Evolutionary conservation across 2,797 vertebrate species (phyloP).

Genomic region (Spheniscus humboldti): DNA sequence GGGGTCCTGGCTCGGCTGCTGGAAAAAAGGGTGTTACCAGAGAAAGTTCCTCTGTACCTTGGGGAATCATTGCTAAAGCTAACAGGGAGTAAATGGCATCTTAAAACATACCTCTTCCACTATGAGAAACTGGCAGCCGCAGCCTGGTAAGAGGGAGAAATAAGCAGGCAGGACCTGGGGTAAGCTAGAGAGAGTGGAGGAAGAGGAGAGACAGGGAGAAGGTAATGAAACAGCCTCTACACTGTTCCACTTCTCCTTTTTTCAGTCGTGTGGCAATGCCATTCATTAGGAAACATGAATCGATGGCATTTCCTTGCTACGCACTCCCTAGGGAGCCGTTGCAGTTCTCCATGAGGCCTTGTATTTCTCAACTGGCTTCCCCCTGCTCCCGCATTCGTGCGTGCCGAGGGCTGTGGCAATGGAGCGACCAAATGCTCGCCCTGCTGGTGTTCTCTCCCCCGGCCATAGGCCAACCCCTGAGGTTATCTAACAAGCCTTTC

Average conservation of each 20-base stretch:
- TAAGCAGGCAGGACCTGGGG: background rate
- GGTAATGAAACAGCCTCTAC: background rate
- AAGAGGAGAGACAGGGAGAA: background rate
- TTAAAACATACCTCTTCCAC: background rate
- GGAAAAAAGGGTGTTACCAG: background rate
- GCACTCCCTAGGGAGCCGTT: background rate
- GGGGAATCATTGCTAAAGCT: background rate
- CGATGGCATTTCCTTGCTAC: background rate
- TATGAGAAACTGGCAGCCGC: background rate
- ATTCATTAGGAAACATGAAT: background rate
- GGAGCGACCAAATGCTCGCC: fast-evolving
- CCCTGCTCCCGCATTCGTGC: fast-evolving
- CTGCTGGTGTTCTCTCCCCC: background rate
- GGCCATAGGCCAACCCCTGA: background rate
- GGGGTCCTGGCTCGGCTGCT: background rate
- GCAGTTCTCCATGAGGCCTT: background rate
- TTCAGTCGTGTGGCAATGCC: background rate
- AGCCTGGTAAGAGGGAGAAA: background rate
- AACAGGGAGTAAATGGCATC: background rate
- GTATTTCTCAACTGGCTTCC: background rate
- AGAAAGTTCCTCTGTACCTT: background rate
- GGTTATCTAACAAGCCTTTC: background rate
- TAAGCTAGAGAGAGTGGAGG: background rate
- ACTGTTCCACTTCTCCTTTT: background rate
- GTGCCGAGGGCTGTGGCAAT: fast-evolving